Conservation (phyloP, 2,888 invertebrate species). For the Dusona sp. region DNA sequence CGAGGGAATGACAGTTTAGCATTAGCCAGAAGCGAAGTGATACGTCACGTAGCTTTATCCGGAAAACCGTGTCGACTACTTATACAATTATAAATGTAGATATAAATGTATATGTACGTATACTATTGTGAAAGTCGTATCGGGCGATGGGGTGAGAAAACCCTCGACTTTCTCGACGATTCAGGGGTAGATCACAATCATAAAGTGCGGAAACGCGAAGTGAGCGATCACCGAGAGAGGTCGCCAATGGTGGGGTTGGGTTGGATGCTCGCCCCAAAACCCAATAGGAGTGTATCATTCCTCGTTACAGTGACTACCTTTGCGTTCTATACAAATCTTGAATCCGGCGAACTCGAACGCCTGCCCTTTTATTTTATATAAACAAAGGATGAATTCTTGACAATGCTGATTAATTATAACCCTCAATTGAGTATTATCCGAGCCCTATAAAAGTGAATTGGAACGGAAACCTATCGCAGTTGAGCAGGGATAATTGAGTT, state of each 20-base stretch:
- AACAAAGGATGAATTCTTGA: constrained; percentile 60
- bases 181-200: constrained; percentile 84
- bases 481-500: constrained; percentile 46
- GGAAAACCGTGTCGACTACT: constrained; percentile 76
- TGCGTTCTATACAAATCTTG: constrained; percentile 56
- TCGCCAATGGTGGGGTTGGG: constrained; percentile 39
- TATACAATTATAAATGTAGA: constrained; percentile 71
- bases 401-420: constrained; percentile 64
- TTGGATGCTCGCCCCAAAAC: constrained; percentile 35
- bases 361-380: constrained; percentile 36
- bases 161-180: constrained; percentile 69
- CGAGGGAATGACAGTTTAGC: constrained; percentile 33
- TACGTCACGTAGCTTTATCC: constrained; percentile 82
- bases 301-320: constrained; percentile 58
- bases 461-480: neutral
- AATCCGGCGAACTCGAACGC: constrained; percentile 15
- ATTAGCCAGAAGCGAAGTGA: constrained; percentile 73
- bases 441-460: constrained; percentile 13
- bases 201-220: constrained; percentile 75
- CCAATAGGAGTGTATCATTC: constrained; percentile 55
- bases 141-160: constrained; percentile 32
- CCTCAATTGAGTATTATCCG: constrained; percentile 57
- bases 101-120: constrained; percentile 21
- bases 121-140: constrained; percentile 40
- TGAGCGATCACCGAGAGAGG: constrained; percentile 74